Base-by-base conservation (phyloP, 1,140 invertebrate species). In the Brevipalpus yothersi region DNA sequence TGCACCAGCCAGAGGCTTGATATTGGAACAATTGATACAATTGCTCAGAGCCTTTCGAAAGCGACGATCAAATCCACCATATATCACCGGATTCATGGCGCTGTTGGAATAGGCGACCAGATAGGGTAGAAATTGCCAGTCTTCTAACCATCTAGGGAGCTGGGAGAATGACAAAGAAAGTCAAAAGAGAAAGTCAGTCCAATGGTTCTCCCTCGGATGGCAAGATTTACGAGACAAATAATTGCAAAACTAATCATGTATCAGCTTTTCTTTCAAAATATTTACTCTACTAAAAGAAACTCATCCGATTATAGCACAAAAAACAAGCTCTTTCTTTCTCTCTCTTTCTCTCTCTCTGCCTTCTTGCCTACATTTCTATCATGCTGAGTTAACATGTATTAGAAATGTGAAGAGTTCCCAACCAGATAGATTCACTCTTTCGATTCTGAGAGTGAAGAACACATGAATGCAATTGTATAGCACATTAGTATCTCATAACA, bases 41-140 rank as follows among this genome's bases (percentile, higher is more conserved):
- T n/a, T 60, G 15, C 59, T 60, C 17, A 68, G 45, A 4, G 63
- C 64, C 58, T 66, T 54, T 11, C 66, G 63, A 58, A 67, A 66
- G 17, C 69, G 71, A 17, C 69, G 69, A 63, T 75, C 75, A 59
- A 76, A 67, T 15, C 73, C 74, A 39, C 73, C 72, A 62, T 76
- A 76, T 41, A 76, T 68, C 23, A 76, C 65, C 0, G 75, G 75
- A 65, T 76, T 76, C 47, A 74, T 64, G 40, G 72, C 71, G 45
- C 72, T 74, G 68, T 76, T 76, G 15, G 69, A 70, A 60, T 75
- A 75, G 53, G 75, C 69, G 41, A 75, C 60, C 49, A 71, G 70
- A 56, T 73, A 72, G 4, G 73, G 70, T 21, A 70, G 65, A 62
- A 72, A 76, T 47, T 71, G 68, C 5, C 74, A 61, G 10, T 67